Base-by-base conservation (phyloP, 1,140 invertebrate species). In the Drosophila orosa region DNA sequence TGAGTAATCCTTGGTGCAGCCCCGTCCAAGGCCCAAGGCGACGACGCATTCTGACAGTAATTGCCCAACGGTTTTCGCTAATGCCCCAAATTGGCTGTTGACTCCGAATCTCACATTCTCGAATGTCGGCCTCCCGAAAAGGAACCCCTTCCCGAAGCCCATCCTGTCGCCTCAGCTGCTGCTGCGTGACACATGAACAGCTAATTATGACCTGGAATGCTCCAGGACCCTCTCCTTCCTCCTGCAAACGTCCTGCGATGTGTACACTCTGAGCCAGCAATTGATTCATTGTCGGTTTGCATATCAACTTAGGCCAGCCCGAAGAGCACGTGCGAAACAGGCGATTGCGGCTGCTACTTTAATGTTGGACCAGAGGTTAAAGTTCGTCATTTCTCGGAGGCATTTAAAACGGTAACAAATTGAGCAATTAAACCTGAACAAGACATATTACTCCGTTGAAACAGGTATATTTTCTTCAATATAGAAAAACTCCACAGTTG, bases 51-150 rank as follows among this genome's bases (percentile, higher is more conserved):
- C 31, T 80, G 84, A 89, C 84, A 84, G 69, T 89, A 89, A 89
- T 89, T 89, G 80, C 55, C 79, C 80, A 84, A 89, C 84, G 80
- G 84, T 89, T 84, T 84, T 80, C 84, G 84, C 84, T 89, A 89
- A 89, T 89, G 80, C 84, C 63, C 61, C 68, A 89, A 89, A 89
- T 89, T 89, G 84, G 84, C 84, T 89, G 84, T 89, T 89, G 77
- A 89, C 84, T 77, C 73, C 66, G 80, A 80, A 89, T 83, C 80
- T 84, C 45, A 72, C 62, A 86, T 82, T 86, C 82, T 68, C 65
- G 62, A 39, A 45, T 47, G 37, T 33, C 31, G 44, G 44, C 19
- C 31, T 29, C 24, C 44, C 74, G 48, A 63, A 69, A 61, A 73
- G 47, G 55, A 52, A 22, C 27, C 13, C 44, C 24, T 17, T 22